Evolutionary conservation across 2,113 vertebrate species (phyloP).

Genomic region (Alouatta palliata): DNA sequence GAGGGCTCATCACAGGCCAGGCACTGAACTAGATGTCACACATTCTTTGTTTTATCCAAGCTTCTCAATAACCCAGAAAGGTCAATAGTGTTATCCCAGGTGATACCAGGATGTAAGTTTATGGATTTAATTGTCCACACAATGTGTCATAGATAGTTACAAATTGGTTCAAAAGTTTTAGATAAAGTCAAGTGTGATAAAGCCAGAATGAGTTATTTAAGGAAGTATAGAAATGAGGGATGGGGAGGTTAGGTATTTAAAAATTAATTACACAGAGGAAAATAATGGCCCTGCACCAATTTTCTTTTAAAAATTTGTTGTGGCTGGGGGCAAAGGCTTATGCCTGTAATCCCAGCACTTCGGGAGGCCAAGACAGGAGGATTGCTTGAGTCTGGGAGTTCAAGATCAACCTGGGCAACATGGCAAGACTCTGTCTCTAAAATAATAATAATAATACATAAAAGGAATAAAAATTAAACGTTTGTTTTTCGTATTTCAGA

Average conservation of each 20-base stretch:
- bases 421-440: too few species aligned
- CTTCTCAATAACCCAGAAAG: background rate
- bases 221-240: background rate
- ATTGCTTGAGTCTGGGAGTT: too few species aligned
- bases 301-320: background rate
- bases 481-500: background rate
- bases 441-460: too few species aligned
- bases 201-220: background rate
- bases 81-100: background rate
- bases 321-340: too few species aligned
- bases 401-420: too few species aligned
- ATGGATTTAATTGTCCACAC: background rate
- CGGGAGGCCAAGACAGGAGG: too few species aligned
- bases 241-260: background rate
- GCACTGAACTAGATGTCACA: background rate
- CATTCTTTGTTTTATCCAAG: background rate
- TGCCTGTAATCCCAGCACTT: too few species aligned
- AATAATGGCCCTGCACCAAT: background rate
- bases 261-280: background rate
- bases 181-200: background rate
- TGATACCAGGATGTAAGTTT: background rate
- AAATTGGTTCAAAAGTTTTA: conserved; percentile 5
- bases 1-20: background rate
- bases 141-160: background rate
- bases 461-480: background rate